Evolutionary conservation across 2,888 invertebrate genomes (phyloP), one percentile per base, ranked within the genome.

Genomic region (Vannuccia rotundouncinata): DNA sequence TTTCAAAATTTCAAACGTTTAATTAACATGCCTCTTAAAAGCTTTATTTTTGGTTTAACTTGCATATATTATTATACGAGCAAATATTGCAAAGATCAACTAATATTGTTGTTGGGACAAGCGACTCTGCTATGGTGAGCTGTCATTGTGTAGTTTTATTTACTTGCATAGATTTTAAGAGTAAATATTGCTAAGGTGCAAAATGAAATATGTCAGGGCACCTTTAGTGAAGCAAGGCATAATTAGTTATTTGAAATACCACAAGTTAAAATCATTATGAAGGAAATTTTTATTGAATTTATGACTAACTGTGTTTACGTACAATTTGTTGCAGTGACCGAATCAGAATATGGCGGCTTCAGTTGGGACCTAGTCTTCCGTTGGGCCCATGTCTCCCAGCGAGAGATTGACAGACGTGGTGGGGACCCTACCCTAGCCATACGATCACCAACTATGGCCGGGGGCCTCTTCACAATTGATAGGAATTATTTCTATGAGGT

Each of bases 371-470:
- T 59, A 13, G 31, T 60, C n/a, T 81, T 81, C 60, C 74, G 29
- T 29, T 81, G 80, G 81, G 22, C 29, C 45, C n/a, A 60, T 25
- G 27, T 31, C 13, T 29, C 78, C 0, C 27, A 78, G 22, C 78
- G 77, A n/a, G 80, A 79, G 81, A 29, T 28, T 22, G 73, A 80
- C 1, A 5, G 66, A 2, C 79, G 74, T 1, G 29, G 31, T n/a
- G 27, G 29, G n/a, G 73, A 80, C 29, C 80, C 28, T 5, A 10
- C 22, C 1, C 0, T 29, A 59, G 45, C 80, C 10, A 81, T 77
- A 5, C 66, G 91, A 84, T 93, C 95, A 0, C 97, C 98, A 0
- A 98, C 97, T 0, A 98, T 97, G 97, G 96, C 97, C n/a, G 97
- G 98, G 0, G 98, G 97, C 0, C 88, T 98, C 81, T 95, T 98